Evolutionary conservation across 2,888 invertebrate species (phyloP), one percentile per base, ranked within the genome.

Genomic region (Nomada lathburiana): DNA sequence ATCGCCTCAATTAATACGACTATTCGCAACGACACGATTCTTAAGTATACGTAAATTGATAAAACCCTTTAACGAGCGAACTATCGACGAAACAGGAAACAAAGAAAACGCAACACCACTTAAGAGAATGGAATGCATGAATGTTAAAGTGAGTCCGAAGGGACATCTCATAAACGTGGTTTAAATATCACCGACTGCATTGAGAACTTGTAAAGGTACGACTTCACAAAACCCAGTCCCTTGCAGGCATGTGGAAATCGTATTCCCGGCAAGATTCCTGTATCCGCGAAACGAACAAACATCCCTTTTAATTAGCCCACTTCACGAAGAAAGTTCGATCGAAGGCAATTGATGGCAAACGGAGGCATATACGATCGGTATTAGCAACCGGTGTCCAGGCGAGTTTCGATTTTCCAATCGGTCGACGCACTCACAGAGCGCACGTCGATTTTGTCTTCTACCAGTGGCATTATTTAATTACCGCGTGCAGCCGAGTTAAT

Each of bases 391-490:
- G 52, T 44, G 52, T 59, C 29, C 23, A 60, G 68, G 52, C 74
- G 36, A 36, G 50, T 74, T 52, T 13, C 42, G 44, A n/a, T 44
- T 69, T 53, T 68, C 42, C 44, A 50, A 42, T 55, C 70, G 70
- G 55, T 64, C 72, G 36, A 44, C 69, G 70, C 55, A 23, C 50
- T 36, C 20, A 2, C n/a, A 20, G 13, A 23, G 55, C 44, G 16
- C 42, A 13, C 36, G 26, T 36, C 52, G 62, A 62, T 52, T 26
- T 75, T 11, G 20, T 20, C 50, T 47, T 60, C 50, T 20, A 23
- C 20, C 60, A 36, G 23, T 23, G 36, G 50, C 36, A 52, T 69
- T 70, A 75, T 64, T 74, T 75, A 64, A 75, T 79, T 69, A 75
- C 13, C 60, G 13, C 23, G 20, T 16, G 47, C 20, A 59, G 64